These are phyloP conservation scores for Eretmocerus hayati DNA, from an alignment of 2,888 invertebrate species.

Conservation along the genomic window DNA sequence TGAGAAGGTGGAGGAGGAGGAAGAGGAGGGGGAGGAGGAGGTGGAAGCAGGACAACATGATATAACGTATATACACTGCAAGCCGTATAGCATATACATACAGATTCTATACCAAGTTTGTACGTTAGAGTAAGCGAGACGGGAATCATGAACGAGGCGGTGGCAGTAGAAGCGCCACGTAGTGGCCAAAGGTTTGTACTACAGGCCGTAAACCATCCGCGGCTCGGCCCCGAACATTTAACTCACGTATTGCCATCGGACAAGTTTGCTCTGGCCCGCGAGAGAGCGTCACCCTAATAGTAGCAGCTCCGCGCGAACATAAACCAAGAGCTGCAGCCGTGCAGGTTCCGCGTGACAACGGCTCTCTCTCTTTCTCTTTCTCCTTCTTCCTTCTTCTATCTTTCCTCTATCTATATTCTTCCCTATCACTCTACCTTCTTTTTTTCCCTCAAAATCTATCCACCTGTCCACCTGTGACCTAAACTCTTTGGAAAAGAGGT, in stretches of 20 bases:
- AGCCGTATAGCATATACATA: too few relatives aligned
- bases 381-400: background rate
- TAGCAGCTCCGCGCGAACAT: slow-evolving; percentile 22
- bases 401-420: background rate
- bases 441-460: too few relatives aligned
- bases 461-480: too few relatives aligned
- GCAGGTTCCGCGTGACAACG: background rate
- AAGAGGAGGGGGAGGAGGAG: background rate
- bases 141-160: slow-evolving; percentile 13
- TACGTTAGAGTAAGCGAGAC: slow-evolving; percentile 19
- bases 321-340: slow-evolving; percentile 1
- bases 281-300: slow-evolving; percentile 36
- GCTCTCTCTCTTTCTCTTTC: slow-evolving; percentile 1
- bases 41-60: too few relatives aligned
- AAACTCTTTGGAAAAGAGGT: too few relatives aligned
- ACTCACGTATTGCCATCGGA: slow-evolving; percentile 49
- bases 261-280: slow-evolving; percentile 48
- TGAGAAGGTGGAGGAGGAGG: background rate
- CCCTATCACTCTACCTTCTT: too few relatives aligned
- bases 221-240: slow-evolving; percentile 43
- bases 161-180: slow-evolving; percentile 46
- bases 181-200: slow-evolving; percentile 54
- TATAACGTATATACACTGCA: too few relatives aligned
- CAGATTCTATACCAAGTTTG: too few relatives aligned
- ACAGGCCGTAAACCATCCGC: slow-evolving; percentile 54